Evolutionary conservation across 2,888 invertebrate species (phyloP).

Genomic region (Hemaris fuciformis): DNA sequence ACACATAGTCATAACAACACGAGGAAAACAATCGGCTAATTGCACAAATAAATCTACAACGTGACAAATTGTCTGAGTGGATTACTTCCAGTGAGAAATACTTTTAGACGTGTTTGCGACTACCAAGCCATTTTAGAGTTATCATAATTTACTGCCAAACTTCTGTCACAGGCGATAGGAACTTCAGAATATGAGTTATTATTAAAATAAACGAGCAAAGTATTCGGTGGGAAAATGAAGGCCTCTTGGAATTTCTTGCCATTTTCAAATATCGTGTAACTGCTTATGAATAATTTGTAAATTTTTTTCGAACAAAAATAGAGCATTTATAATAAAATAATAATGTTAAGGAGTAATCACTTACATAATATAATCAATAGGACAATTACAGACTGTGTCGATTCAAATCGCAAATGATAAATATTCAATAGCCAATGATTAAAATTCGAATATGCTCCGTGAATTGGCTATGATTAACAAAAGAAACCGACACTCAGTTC

Average conservation of each 20-base stretch:
- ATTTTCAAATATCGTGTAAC: neutral
- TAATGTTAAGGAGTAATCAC: too few species aligned
- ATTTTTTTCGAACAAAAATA: too few species aligned
- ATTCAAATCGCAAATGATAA: neutral
- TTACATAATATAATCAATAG: neutral
- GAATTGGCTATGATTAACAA: neutral
- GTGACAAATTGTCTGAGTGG: neutral
- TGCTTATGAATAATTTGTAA: too few species aligned
- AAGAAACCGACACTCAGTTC: neutral
- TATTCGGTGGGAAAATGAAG: neutral
- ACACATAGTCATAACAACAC: neutral
- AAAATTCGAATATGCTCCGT: neutral
- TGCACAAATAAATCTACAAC: neutral
- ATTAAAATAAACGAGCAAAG: neutral
- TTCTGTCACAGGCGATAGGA: slow-evolving; percentile 1
- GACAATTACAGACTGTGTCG: neutral
- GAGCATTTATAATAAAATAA: too few species aligned
- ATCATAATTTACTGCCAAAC: slow-evolving; percentile 7
- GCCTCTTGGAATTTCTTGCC: neutral
- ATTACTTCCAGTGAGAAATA: neutral
- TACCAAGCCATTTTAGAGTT: neutral
- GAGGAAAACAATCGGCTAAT: neutral
- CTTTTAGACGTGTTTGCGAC: neutral
- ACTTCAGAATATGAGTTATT: neutral
- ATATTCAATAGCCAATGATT: neutral